Conservation (phyloP, 2,113 vertebrate genomes). For the Lutjanus erythropterus region DNA sequence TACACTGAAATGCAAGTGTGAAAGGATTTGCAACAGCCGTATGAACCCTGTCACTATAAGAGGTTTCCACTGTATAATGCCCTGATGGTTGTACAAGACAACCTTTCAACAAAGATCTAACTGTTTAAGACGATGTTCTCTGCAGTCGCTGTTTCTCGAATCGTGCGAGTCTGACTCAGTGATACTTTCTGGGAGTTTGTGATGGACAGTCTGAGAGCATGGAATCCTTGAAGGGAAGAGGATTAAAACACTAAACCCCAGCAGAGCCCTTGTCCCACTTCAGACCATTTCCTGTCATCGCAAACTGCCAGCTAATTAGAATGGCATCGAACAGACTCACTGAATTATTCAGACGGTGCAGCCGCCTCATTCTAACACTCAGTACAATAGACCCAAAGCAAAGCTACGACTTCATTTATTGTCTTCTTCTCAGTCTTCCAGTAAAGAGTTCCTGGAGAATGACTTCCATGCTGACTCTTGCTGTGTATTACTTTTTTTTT, state of each 20-base stretch:
- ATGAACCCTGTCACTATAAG: no score
- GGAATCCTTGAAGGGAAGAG: conserved; percentile 1
- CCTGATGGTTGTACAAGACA: neutral
- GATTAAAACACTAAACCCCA: conserved; percentile 54
- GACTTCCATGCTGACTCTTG: conserved; percentile 18
- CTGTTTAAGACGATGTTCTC: neutral
- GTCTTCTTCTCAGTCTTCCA: conserved; percentile 11
- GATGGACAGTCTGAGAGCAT: conserved; percentile 17
- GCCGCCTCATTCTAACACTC: conserved; percentile 20
- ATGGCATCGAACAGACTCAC: conserved; percentile 44
- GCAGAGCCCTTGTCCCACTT: conserved; percentile 52
- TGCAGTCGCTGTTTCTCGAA: neutral
- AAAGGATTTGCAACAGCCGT: no score
- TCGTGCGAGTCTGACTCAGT: neutral
- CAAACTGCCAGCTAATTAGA: conserved; percentile 62
- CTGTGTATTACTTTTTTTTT: neutral
- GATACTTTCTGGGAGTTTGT: neutral
- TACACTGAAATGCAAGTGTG: no score
- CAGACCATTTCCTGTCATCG: conserved; percentile 55
- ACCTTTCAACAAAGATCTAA: neutral
- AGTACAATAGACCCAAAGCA: conserved; percentile 10
- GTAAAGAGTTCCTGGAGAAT: conserved; percentile 35
- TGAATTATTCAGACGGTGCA: conserved; percentile 71
- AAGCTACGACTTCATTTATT: conserved; percentile 32
- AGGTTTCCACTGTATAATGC: no score